These are phyloP conservation scores for Pollimyrus isidori DNA, from an alignment of 2,113 vertebrate species.

Conservation along the genomic window DNA sequence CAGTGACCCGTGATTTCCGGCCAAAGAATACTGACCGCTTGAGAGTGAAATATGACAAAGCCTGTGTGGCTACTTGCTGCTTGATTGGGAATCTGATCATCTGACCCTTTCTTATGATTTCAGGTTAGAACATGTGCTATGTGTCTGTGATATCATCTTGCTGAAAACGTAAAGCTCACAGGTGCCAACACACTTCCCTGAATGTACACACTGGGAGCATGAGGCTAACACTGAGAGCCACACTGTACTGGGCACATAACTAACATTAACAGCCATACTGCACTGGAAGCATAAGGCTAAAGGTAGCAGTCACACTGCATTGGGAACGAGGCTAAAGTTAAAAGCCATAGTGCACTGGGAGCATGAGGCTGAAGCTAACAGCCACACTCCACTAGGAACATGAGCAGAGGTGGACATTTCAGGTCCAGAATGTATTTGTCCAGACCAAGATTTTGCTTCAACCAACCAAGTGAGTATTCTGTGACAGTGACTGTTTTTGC, in stretches of 20 bases:
- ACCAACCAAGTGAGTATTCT: too few relatives aligned
- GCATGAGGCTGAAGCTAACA: not conserved
- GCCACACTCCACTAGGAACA: not conserved
- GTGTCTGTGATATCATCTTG: not conserved
- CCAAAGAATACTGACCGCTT: not conserved
- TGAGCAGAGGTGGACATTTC: not conserved
- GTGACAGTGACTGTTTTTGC: too few relatives aligned
- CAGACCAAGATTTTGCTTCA: too few relatives aligned
- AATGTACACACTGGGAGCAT: not conserved
- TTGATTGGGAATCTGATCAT: conserved; percentile 55
- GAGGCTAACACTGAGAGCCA: not conserved
- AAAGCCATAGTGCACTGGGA: not conserved
- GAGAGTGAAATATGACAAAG: not conserved
- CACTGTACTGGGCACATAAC: not conserved
- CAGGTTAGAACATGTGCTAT: not conserved
- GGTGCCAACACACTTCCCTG: not conserved
- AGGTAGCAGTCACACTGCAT: not conserved
- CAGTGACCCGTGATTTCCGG: not conserved
- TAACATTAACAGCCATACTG: not conserved
- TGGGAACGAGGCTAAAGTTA: not conserved
- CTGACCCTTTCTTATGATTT: conserved; percentile 40
- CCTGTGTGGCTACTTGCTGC: conserved; percentile 44
- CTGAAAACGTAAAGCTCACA: not conserved
- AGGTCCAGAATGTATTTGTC: too few relatives aligned
- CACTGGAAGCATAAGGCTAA: not conserved